Evolutionary conservation across 2,888 invertebrate species (phyloP), one percentile per base, ranked within the genome.

Genomic region (Metalampra italica): DNA sequence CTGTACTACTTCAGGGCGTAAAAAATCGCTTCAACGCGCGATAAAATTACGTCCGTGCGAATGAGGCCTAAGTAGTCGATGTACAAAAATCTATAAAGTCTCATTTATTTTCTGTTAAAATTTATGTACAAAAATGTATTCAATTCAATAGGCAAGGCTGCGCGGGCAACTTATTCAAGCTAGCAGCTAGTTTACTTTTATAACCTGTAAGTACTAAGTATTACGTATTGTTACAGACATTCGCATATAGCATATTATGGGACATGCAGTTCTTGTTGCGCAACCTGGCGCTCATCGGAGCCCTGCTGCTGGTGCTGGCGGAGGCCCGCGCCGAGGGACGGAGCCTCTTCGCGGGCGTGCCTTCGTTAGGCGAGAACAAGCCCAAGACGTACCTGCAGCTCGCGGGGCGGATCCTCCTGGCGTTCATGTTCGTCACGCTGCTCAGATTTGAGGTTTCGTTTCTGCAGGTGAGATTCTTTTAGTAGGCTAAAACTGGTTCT

Each of bases 341-440:
- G 64, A 97, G 97, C 71, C 91, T 99, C 49, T 98, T 99, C 87
- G 99, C 99, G 43, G 99, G 99, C 15, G 96, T 97, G 50, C 97
- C 97, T 43, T 93, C 94, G 7, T 83, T 97, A 46, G 96, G 96
- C 54, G 99, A 99, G 68, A 98, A 98, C 86, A 97, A 97, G 75
- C 99, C 98, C 47, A 98, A 98, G 89, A 97, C 96, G 65, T 97
- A 98, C 82, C 91, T 99, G 76, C 98, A 99, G 89, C 91, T 99
- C 34, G 97, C 97, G 47, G 99, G 99, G 36, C 93, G 99, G 62
- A 93, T 99, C 59, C 92, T 99, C 47, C 91, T 99, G 50, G 98
- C 99, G 22, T 98, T 99, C 84, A 99, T 99, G 99, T 99, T 99
- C 82, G 93, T 98, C 71, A 99, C 99, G 9, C 91, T 99, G 47